phyloP scores from a whole-genome alignment of 2,888 invertebrate species.

The Tinea semifulvella region DNA sequence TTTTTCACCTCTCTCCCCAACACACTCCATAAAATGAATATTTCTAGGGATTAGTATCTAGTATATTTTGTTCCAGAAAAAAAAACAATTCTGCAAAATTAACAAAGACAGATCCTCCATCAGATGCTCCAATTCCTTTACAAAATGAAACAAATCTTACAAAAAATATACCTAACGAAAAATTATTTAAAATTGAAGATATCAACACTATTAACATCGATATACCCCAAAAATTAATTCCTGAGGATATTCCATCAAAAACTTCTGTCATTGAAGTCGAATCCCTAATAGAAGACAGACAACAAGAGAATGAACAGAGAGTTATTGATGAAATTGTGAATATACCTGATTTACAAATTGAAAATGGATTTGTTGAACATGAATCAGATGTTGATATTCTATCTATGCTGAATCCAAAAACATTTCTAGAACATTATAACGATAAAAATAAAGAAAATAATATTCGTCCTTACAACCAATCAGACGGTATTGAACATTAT shows the following conservation, averaged over 20 bases:
- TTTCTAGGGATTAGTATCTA: no score
- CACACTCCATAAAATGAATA: no score
- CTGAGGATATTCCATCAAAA: constrained; percentile 6
- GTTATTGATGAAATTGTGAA: constrained; percentile 4
- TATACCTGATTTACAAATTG: constrained; percentile 24
- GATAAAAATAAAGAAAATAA: constrained; percentile 24
- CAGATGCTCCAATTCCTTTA: no score
- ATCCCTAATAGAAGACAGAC: constrained; percentile 24
- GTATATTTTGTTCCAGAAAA: no score
- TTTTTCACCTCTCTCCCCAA: no score
- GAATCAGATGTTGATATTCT: constrained; percentile 12
- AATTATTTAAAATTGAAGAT: constrained; percentile 43
- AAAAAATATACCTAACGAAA: constrained; percentile 16
- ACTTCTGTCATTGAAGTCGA: constrained; percentile 18
- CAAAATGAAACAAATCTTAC: background rate
- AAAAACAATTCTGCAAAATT: no score
- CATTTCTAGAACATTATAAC: constrained; percentile 34
- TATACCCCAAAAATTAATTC: constrained; percentile 26
- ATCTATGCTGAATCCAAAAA: constrained; percentile 49
- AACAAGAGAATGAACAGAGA: background rate
- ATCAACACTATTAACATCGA: constrained; percentile 31
- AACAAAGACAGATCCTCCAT: no score
- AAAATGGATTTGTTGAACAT: background rate
- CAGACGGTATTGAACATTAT: no score
- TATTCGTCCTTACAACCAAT: no score